These are phyloP conservation scores for Malacoctenus gilli DNA, from an alignment of 2,797 vertebrate genomes.

Conservation along the genomic window DNA sequence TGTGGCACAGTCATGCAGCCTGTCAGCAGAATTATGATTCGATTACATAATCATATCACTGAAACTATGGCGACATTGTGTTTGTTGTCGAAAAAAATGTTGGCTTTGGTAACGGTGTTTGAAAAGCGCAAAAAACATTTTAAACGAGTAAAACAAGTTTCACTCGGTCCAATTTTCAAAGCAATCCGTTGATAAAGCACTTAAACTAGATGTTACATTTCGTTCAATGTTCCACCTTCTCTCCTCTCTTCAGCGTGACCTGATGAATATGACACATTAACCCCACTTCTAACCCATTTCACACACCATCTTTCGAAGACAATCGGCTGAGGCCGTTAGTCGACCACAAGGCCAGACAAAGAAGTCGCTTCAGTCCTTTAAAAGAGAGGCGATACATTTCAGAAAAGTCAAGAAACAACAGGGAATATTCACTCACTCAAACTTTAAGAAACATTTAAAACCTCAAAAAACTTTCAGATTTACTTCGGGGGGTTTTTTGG, in stretches of 20 bases:
- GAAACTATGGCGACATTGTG: conserved; percentile 32
- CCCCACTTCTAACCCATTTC: conserved; percentile 1
- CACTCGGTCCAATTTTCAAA: too few relatives aligned
- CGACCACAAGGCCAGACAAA: conserved; percentile 33
- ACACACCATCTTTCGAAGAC: conserved; percentile 23
- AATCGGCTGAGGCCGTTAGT: conserved; percentile 27
- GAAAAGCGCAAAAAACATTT: too few relatives aligned
- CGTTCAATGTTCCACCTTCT: background rate
- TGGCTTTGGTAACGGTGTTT: too few relatives aligned
- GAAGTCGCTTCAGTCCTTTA: conserved; percentile 74
- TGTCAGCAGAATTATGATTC: conserved; percentile 69
- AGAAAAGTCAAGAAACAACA: background rate
- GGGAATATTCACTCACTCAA: background rate
- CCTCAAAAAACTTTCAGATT: too few relatives aligned
- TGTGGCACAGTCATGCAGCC: conserved; percentile 16
- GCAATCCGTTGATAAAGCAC: too few relatives aligned
- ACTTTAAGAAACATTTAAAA: background rate
- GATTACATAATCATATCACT: conserved; percentile 64
- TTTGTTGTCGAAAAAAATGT: background rate
- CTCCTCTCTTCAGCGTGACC: background rate
- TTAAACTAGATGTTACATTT: too few relatives aligned
- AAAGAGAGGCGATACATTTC: too few relatives aligned
- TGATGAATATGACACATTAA: background rate
- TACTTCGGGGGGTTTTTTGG: too few relatives aligned
- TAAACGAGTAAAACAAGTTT: too few relatives aligned